A percentile compares a stretch with the other conserved stretches of the same genome.
These are phyloP conservation scores for Tenthredo livida DNA, from an alignment of 2,888 invertebrate species.

Conservation along the genomic window DNA sequence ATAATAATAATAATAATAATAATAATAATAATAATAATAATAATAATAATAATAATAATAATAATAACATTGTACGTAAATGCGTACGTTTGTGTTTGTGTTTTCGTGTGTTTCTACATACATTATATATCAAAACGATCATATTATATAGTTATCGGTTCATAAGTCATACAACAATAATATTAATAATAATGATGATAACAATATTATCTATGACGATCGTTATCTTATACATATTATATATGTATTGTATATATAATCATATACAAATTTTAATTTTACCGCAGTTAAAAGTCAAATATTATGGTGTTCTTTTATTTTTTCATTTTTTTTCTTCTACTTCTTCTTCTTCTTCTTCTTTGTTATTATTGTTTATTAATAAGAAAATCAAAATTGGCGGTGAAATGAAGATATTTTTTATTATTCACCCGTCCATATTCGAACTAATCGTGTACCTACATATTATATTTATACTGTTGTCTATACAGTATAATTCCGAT, in stretches of 20 bases:
- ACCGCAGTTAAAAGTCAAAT: neutral
- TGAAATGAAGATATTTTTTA: neutral
- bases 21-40: neutral
- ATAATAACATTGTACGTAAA: neutral
- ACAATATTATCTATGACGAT: neutral
- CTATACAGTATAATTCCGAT: too few relatives aligned
- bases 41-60: conserved; percentile 17
- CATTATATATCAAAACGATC: neutral
- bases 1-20: neutral
- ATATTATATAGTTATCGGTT: neutral
- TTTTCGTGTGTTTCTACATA: neutral
- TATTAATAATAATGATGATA: conserved; percentile 31
- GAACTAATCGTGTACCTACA: neutral
- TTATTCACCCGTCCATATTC: neutral
- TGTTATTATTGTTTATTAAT: neutral
- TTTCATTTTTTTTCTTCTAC: neutral
- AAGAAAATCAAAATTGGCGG: neutral
- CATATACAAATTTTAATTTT: neutral
- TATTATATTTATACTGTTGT: neutral
- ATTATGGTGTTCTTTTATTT: neutral
- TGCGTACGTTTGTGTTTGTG: neutral
- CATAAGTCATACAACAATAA: conserved; percentile 21
- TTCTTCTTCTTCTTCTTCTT: neutral
- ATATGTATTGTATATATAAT: neutral
- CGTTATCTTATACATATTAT: neutral